These are phyloP conservation scores for Hestina assimilis DNA, from an alignment of 1,140 invertebrate genomes.

Conservation along the genomic window DNA sequence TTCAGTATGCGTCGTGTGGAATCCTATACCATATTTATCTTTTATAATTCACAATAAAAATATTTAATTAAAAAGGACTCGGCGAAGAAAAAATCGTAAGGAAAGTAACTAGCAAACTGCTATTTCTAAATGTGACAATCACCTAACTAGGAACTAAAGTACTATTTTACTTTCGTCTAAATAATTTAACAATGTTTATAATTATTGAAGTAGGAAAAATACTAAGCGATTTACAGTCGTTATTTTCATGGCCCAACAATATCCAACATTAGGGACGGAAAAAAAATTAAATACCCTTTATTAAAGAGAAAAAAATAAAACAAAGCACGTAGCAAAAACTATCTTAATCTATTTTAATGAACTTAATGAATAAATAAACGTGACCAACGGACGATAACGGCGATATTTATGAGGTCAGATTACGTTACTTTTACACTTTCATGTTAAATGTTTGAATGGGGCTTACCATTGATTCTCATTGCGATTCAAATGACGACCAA, in stretches of 20 bases:
- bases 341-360: constrained; percentile 35
- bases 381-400: constrained; percentile 26
- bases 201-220: background rate
- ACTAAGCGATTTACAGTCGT: background rate
- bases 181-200: too few species aligned
- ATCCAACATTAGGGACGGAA: background rate
- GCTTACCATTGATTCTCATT: too few species aligned
- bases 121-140: too few species aligned
- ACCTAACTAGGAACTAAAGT: too few species aligned
- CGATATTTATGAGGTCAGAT: constrained; percentile 26
- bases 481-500: too few species aligned
- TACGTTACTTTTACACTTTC: constrained; percentile 15
- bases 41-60: too few species aligned
- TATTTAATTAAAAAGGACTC: too few species aligned
- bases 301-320: background rate
- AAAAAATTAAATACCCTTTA: background rate
- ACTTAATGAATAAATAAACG: constrained; percentile 36
- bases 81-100: too few species aligned
- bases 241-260: background rate
- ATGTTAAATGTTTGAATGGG: background rate
- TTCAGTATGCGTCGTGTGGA: too few species aligned
- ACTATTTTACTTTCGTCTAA: too few species aligned
- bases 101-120: too few species aligned
- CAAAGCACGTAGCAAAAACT: constrained; percentile 15
- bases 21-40: too few species aligned